Percentiles rank a stretch among this genome's conserved stretches.
Evolutionary conservation across 64 coral and sea anemone genomes (phyloP).

Genomic region (Acropora tenuis): DNA sequence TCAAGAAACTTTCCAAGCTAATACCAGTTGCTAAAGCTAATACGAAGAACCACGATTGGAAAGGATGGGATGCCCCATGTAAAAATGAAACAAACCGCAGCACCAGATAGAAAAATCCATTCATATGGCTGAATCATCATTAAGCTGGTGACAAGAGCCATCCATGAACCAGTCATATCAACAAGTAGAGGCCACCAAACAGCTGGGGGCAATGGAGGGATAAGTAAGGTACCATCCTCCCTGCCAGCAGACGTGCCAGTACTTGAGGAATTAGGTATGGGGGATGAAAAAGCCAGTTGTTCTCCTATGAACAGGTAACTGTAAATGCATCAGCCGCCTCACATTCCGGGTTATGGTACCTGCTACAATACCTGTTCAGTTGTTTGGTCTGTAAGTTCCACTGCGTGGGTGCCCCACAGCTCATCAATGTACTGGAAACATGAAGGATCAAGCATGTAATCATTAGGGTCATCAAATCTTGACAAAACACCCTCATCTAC

Average conservation of each 20-base stretch:
- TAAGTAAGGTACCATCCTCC: too few relatives aligned
- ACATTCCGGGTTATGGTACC: background rate
- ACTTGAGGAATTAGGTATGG: too few relatives aligned
- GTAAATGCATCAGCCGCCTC: background rate
- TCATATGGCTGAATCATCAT: slow-evolving; percentile 16
- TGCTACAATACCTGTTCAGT: background rate
- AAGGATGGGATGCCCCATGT: slow-evolving; percentile 26
- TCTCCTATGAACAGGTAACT: background rate
- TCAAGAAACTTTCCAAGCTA: slow-evolving; percentile 5
- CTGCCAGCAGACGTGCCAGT: too few relatives aligned
- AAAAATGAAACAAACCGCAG: slow-evolving; percentile 18
- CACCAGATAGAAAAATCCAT: slow-evolving; percentile 27
- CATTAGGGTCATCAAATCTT: slow-evolving; percentile 6
- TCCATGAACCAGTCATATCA: background rate
- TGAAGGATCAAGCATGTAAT: slow-evolving; percentile 52
- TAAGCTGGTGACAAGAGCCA: slow-evolving; percentile 2
- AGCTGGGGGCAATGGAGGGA: background rate
- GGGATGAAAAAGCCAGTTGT: background rate
- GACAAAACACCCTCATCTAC: background rate
- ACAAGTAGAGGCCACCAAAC: slow-evolving; percentile 40
- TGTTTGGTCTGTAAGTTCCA: slow-evolving; percentile 18
- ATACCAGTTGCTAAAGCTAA: background rate
- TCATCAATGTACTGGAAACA: background rate
- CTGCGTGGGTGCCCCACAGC: slow-evolving; percentile 15
- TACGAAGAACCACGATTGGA: background rate